Evolutionary conservation across 2,797 vertebrate species (phyloP), one percentile per base, ranked within the genome.

Genomic region (Fratercula arctica): DNA sequence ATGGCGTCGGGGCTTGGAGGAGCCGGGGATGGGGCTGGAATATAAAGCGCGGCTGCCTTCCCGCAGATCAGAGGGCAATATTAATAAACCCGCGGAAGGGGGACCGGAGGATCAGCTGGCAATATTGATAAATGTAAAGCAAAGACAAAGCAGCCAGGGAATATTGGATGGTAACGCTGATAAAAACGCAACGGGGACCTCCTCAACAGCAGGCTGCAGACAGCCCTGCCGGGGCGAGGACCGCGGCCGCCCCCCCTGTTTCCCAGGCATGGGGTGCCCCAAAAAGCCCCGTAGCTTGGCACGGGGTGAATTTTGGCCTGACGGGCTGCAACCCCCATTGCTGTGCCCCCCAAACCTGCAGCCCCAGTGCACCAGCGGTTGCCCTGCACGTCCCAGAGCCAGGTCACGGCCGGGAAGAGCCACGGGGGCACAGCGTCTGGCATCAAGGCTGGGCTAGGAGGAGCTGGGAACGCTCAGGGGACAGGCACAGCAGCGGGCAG

Each of bases 11-110:
- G 95, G 96, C 96, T 98, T 98, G 97, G 95, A 98, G 97, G 94
- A 96, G 96, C 96, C 4, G 82, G 37, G 92, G 93, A 98, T 98
- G 96, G 98, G 94, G 97, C 86, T 95, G 73, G 97, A 98, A 98
- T 98, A 98, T 85, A 97, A 98, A 98, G 95, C 89, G 1, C 24
- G 54, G 96, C 94, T 35, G 95, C 97, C 97, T 96, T 92, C 97
- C 95, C 29, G 28, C 96, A 98, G 97, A 98, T 98, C 98, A 98
- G 97, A 98, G 98, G 97, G 98, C 98, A 98, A 98, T 98, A 98
- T 98, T 98, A 98, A 98, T 98, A 98, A 98, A 97, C 96, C 91
- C 60, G 3, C 8, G 13, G 95, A 96, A 96, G 92, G 94, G 96
- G 95, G 93, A 96, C 93, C 41, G 69, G 33, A 45, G 93, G 97